Evolutionary conservation across 2,888 invertebrate genomes (phyloP), one percentile per base, ranked within the genome.

Genomic region (Fragum sueziense): DNA sequence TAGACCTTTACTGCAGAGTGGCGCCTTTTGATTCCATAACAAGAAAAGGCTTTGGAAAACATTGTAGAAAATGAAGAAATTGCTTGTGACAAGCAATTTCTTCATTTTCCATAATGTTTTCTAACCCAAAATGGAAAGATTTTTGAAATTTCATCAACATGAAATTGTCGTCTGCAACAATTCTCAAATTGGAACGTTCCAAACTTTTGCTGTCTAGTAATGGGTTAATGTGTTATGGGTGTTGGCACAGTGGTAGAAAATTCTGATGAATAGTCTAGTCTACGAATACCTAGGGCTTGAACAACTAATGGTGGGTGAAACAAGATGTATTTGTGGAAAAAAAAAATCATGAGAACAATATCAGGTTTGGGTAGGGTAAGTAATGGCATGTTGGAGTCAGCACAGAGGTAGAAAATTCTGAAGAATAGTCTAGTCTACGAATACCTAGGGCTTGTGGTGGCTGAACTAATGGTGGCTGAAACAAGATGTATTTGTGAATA

Each of bases 351-450:
- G n/a, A n/a, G 79, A n/a, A n/a, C n/a, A n/a, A n/a, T n/a, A n/a
- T n/a, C n/a, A n/a, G n/a, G n/a, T n/a, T n/a, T n/a, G n/a, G n/a
- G n/a, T n/a, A n/a, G n/a, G n/a, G n/a, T n/a, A n/a, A 1, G 17
- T 20, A 6, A 47, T 74, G 68, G 1, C 57, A 70, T 0, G 76
- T 79, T 17, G 76, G 68, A n/a, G 65, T 74, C 6, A 70, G 62
- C 7, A 80, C 71, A 2, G 82, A 75, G 2, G 85, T 82, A 20
- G 80, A 78, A 34, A 85, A 74, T 37, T 85, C 82, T 27, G 31
- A 9, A 25, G 9, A 61, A 61, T 85, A 86, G 52, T 80, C 73
- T 1, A 84, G 69, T 65, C 73, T 59, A 14, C 74, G 33, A 20
- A 80, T 65, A 9, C 72, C 84, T n/a, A 59, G 62, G 7, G 76